phyloP scores from a whole-genome alignment of 2,113 vertebrate species.

The Excalfactoria chinensis region DNA sequence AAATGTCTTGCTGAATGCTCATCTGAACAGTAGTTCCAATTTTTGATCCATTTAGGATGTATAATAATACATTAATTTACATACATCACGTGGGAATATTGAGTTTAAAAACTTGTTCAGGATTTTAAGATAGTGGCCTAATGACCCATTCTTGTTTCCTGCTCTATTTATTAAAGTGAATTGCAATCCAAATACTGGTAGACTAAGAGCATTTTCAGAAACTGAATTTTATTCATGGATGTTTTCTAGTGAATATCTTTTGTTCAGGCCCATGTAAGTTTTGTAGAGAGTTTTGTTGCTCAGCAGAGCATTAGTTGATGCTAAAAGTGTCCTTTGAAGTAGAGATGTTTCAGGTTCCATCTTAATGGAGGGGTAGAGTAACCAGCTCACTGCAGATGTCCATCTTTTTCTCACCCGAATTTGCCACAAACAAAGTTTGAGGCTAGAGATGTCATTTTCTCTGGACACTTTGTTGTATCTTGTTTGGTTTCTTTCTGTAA shows the following conservation, averaged over 20 bases:
- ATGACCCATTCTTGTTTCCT: background rate
- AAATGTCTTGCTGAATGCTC: background rate
- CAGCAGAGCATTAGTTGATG: background rate
- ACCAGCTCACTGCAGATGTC: background rate
- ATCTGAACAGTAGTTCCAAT: background rate
- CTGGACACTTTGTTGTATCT: background rate
- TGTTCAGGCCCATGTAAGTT: background rate
- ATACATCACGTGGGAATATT: background rate
- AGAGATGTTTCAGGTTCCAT: background rate
- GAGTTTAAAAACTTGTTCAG: background rate
- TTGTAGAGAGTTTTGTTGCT: constrained; percentile 5
- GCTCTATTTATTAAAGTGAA: background rate
- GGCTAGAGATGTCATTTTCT: background rate
- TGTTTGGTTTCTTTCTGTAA: background rate
- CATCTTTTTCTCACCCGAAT: background rate
- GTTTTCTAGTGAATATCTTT: constrained; percentile 1
- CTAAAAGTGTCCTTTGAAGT: background rate
- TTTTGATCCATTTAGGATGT: background rate
- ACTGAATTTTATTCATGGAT: background rate
- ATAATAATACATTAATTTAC: background rate
- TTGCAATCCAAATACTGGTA: background rate
- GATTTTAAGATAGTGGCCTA: background rate
- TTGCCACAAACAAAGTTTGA: background rate
- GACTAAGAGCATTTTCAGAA: background rate
- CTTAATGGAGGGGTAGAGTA: background rate